Percentiles rank a stretch among this genome's conserved stretches.
Evolutionary conservation across 1,140 invertebrate species (phyloP).

Genomic region (Drosophila sp.): DNA sequence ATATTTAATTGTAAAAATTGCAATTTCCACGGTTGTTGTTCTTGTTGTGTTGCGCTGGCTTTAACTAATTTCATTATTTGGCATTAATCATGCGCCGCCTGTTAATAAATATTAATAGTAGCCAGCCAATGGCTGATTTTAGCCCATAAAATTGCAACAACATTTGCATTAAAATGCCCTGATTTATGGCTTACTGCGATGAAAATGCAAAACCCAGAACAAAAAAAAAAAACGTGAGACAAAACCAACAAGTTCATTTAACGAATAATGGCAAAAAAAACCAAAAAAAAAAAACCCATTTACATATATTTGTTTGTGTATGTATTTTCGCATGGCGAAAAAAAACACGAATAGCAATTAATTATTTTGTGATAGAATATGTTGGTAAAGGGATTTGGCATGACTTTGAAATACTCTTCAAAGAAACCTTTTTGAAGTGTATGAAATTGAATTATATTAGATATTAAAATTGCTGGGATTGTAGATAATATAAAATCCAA

Average conservation of each 20-base stretch:
- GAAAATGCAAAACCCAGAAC: neutral
- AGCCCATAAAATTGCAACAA: slow-evolving; percentile 73
- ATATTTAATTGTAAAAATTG: slow-evolving; percentile 60
- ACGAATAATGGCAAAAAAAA: slow-evolving; percentile 32
- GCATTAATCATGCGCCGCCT: slow-evolving; percentile 74
- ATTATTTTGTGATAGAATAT: slow-evolving; percentile 65
- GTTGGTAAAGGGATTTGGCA: neutral
- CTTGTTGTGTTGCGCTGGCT: slow-evolving; percentile 16
- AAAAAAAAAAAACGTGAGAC: slow-evolving; percentile 20
- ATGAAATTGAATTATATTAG: too few relatives aligned
- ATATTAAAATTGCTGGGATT: too few relatives aligned
- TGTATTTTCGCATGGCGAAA: slow-evolving; percentile 13
- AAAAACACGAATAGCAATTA: slow-evolving; percentile 64
- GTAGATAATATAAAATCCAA: too few relatives aligned
- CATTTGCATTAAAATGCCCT: slow-evolving; percentile 70
- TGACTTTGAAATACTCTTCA: slow-evolving; percentile 25
- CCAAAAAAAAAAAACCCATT: slow-evolving; percentile 4
- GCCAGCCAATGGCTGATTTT: slow-evolving; percentile 66
- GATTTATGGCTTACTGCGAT: slow-evolving; percentile 54
- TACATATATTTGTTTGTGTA: neutral
- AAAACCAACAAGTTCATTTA: slow-evolving; percentile 62
- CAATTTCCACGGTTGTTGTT: slow-evolving; percentile 12
- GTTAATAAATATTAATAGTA: slow-evolving; percentile 77
- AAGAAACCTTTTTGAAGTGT: too few relatives aligned
- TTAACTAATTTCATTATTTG: slow-evolving; percentile 75